Percentiles rank a stretch among this genome's conserved stretches.
Evolutionary conservation across 1,140 invertebrate genomes (phyloP).

Genomic region (Cyclargus thomasi): DNA sequence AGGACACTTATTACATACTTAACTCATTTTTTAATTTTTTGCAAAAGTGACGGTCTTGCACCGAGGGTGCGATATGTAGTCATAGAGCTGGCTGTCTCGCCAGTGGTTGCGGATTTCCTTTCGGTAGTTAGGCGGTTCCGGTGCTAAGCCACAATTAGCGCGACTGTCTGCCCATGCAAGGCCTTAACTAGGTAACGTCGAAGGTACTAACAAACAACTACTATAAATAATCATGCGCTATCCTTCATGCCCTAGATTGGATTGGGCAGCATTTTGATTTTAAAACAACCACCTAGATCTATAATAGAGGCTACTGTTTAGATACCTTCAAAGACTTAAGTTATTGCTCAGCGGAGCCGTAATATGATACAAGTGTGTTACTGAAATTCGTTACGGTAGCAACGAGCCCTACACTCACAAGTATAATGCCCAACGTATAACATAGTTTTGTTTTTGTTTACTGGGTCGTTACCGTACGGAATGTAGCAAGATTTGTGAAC

Average conservation of each 20-base stretch:
- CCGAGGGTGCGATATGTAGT: not conserved
- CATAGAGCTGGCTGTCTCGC: not conserved
- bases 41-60: no score
- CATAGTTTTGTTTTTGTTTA: constrained; percentile 1
- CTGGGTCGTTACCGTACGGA: not conserved
- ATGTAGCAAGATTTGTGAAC: constrained; percentile 2
- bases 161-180: not conserved
- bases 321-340: not conserved
- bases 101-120: not conserved
- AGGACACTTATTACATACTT: no score
- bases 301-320: no score
- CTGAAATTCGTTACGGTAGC: not conserved
- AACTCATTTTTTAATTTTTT: no score
- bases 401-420: not conserved
- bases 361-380: not conserved
- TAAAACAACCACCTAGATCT: no score
- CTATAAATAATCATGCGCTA: no score
- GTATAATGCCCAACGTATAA: not conserved
- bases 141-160: not conserved
- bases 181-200: not conserved
- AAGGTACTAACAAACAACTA: not conserved
- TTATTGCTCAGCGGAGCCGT: not conserved
- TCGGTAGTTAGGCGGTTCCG: not conserved
- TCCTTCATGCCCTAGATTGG: no score
- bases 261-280: no score